Evolutionary conservation across 2,888 invertebrate species (phyloP), one percentile per base, ranked within the genome.

Genomic region (Noctuana brunneofusca): DNA sequence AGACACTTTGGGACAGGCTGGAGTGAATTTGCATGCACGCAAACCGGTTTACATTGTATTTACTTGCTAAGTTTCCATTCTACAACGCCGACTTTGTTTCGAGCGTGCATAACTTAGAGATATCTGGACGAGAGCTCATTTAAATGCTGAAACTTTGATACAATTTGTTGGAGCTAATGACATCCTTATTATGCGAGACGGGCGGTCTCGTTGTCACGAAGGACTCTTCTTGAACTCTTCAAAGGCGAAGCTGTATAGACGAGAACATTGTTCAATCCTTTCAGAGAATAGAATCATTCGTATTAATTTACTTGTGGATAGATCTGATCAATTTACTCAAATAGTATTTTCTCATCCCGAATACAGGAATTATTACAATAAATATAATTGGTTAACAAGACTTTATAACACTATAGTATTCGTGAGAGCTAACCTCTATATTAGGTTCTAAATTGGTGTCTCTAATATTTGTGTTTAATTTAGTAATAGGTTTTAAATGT

Each of bases 21-120:
- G n/a, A 54, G 48, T 20, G 52, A 56, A 75, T 82, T 82, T 81
- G 80, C 79, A 78, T 82, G 74, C 74, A 76, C 72, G 75, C 72
- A 71, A 77, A 79, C 84, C 73, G 71, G 83, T 81, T 30, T 27
- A 46, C 64, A 65, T 63, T 62, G 65, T 63, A 58, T 46, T 46
- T 54, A 55, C 63, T 67, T 49, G 65, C 64, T 52, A 24, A 67
- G 75, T 78, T 74, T 75, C 74, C 80, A 76, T 64, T 66, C 50
- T 64, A 68, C 67, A 63, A 58, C 50, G 52, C 16, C 52, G 18
- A 59, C 24, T 62, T 48, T 62, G 55, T 56, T 54, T 24, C 64
- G 24, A 50, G 53, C 32, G 50, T 41, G 62, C 55, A 60, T 54
- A 60, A 54, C 27, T 54, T 54, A 48, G 27, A 55, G 48, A 38